A percentile compares a stretch with the other conserved stretches of the same genome.
phyloP scores from a whole-genome alignment of 2,888 invertebrate genomes.

The Archips xylosteana region DNA sequence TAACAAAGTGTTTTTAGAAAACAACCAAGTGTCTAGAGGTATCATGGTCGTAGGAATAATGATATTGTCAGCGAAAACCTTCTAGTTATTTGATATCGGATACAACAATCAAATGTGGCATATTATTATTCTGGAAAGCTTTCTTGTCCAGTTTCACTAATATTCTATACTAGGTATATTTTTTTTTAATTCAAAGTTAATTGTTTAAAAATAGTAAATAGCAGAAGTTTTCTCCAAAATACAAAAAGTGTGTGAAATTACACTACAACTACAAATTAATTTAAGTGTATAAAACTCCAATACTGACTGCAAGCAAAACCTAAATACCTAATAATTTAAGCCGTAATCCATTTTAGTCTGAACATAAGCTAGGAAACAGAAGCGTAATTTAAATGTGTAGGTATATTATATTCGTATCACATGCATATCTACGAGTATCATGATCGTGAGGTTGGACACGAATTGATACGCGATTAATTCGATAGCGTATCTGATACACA shows the following conservation, averaged over 20 bases:
- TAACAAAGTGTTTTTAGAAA: neutral
- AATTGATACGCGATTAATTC: neutral
- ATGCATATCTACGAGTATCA: neutral
- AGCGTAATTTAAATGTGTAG: neutral
- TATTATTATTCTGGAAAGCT: too few species aligned
- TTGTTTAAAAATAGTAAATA: too few species aligned
- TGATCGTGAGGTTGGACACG: neutral
- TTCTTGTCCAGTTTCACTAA: too few species aligned
- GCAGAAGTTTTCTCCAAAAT: too few species aligned
- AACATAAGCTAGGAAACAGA: neutral
- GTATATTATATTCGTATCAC: neutral
- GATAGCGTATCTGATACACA: neutral
- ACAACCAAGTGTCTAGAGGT: neutral
- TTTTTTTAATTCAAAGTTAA: too few species aligned
- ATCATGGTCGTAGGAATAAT: neutral
- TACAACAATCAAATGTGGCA: neutral
- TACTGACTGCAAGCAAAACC: too few species aligned
- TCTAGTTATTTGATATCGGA: neutral
- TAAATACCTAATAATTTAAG: neutral
- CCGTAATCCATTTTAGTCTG: neutral
- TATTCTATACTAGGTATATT: too few species aligned
- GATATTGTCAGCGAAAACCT: neutral
- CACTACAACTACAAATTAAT: too few species aligned
- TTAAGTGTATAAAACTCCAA: too few species aligned
- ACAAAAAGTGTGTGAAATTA: too few species aligned